Percentiles rank a stretch among this genome's conserved stretches.
Conservation (phyloP, 2,888 invertebrate genomes). For the Clepsis dumicolana region DNA sequence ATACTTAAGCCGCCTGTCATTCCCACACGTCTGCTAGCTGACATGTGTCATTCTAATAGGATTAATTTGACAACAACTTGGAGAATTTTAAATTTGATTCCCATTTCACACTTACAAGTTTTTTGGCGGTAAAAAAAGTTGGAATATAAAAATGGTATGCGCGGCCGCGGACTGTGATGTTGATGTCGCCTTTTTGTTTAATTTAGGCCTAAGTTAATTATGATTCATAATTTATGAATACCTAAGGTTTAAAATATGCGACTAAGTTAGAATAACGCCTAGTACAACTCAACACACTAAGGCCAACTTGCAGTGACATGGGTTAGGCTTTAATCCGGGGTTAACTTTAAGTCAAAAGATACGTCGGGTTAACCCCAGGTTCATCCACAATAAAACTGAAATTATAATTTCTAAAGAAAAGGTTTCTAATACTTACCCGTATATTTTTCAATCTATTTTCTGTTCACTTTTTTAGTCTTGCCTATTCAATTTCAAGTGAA, state of each 20-base stretch:
- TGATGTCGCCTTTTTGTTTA: conserved; percentile 1
- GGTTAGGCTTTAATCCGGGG: too few species aligned
- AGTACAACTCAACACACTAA: background rate
- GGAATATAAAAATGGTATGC: conserved; percentile 10
- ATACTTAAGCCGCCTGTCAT: conserved; percentile 52
- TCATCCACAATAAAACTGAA: too few species aligned
- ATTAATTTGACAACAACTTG: conserved; percentile 66
- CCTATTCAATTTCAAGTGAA: conserved; percentile 37
- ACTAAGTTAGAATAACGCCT: background rate
- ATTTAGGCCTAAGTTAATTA: too few species aligned
- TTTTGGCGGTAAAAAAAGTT: conserved; percentile 29
- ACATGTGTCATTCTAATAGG: conserved; percentile 71
- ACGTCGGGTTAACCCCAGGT: too few species aligned
- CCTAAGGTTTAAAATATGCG: background rate
- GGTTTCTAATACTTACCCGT: background rate
- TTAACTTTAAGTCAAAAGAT: too few species aligned
- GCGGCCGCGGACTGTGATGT: background rate
- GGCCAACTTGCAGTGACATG: too few species aligned
- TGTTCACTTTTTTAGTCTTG: conserved; percentile 4
- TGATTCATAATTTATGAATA: too few species aligned
- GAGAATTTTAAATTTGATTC: conserved; percentile 54
- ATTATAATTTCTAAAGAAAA: too few species aligned
- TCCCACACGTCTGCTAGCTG: conserved; percentile 50
- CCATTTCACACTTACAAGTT: conserved; percentile 52
- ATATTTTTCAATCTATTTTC: background rate